Evolutionary conservation across 1,140 invertebrate species (phyloP), one percentile per base, ranked within the genome.

Genomic region (Dreissena polymorpha): DNA sequence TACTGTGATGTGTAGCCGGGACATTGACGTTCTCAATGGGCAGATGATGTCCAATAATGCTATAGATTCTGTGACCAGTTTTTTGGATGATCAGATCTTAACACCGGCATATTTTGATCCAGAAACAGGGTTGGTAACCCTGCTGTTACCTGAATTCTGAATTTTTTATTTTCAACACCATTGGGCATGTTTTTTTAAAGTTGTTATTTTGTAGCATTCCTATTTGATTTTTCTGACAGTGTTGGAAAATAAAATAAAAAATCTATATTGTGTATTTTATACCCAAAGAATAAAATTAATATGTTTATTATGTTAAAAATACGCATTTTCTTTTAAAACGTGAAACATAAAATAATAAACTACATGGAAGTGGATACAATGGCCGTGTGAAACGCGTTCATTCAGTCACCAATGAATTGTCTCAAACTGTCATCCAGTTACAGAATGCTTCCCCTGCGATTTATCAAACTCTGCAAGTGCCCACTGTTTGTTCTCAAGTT

Each of bases 401-500:
- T 39, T 39, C 39, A 39, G 39, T 39, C 39, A 2, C 39, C 39
- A 39, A 2, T n/a, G n/a, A 39, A 39, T 39, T 39, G 2, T 39
- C 39, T 39, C 13, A 1, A 39, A 69, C 16, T 53, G 39, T 51
- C 39, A 64, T 80, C 78, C 69, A 7, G 78, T 72, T 10, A 27
- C 67, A 10, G 80, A 27, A 18, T 55, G 67, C 51, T 75, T 83
- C 70, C 67, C n/a, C 64, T 74, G 13, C 18, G 39, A 80, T 55
- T 73, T 68, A 39, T 83, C 76, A 65, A 89, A 76, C 60, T 89
- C 85, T 7, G 77, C 60, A 14, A 91, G 64, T 12, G 87, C 90
- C 89, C 89, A 91, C 51, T 83, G 82, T 73, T 89, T 89, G 65
- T 89, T 89, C 50, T 91, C 90, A 25, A 90, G 69, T 55, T 91